phyloP scores from a whole-genome alignment of 2,113 vertebrate genomes.

The Pseudorectes ferrugineus region DNA sequence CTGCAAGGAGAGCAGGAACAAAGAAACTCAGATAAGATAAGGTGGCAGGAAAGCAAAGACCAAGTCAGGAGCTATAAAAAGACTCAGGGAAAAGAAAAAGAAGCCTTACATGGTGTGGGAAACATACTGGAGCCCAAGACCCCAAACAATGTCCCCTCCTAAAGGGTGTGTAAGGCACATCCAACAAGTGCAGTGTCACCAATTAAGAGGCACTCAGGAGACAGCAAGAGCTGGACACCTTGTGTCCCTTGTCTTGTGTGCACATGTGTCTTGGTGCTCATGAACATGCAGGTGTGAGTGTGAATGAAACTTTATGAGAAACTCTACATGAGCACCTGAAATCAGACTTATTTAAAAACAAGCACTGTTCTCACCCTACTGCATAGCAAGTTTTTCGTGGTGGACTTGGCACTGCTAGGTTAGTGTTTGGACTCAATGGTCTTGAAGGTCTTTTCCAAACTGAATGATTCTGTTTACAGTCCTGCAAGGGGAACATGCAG shows the following conservation, averaged over 20 bases:
- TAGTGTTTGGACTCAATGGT: not conserved
- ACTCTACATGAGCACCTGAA: not conserved
- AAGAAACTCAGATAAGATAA: not conserved
- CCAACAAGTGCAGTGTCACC: not conserved
- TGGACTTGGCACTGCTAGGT: not conserved
- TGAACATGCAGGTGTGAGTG: not conserved
- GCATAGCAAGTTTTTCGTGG: not conserved
- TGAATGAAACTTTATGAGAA: not conserved
- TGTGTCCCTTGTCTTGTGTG: not conserved
- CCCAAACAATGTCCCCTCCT: not conserved
- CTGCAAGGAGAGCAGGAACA: not conserved
- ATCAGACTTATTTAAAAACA: not conserved
- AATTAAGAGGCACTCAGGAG: not conserved
- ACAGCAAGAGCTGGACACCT: not conserved
- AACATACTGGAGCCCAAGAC: not conserved
- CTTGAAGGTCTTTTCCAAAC: not conserved
- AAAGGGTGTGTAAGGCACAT: fast-evolving
- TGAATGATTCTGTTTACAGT: not conserved
- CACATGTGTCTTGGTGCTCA: not conserved
- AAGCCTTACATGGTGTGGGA: not conserved
- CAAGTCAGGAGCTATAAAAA: not conserved
- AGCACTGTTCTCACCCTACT: not conserved
- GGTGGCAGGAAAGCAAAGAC: not conserved
- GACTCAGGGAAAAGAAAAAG: not conserved
- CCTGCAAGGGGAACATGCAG: fast-evolving